Percentiles rank a stretch among this genome's conserved stretches.
Conservation (phyloP, 2,888 invertebrate species). For the Aphrophora alni region DNA sequence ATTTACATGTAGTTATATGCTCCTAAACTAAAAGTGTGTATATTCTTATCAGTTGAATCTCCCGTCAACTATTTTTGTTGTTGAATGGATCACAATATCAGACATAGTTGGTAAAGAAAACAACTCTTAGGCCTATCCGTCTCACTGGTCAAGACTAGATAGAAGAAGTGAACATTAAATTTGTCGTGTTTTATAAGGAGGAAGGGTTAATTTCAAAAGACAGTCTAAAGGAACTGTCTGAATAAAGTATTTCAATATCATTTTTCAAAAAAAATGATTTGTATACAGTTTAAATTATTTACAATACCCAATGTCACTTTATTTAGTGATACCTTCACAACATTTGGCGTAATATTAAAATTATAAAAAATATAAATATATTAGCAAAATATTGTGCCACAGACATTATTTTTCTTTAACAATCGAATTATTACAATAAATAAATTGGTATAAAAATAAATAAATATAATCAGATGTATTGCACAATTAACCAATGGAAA, state of each 20-base stretch:
- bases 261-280: background rate
- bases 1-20: background rate
- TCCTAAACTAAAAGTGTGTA: background rate
- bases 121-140: background rate
- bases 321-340: background rate
- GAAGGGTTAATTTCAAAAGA: background rate
- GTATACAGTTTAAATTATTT: background rate
- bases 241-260: background rate
- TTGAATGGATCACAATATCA: slow-evolving; percentile 1
- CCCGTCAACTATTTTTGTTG: background rate
- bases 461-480: slow-evolving; percentile 3
- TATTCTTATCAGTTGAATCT: background rate
- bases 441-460: slow-evolving; percentile 3
- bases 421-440: background rate
- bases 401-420: background rate
- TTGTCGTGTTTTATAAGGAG: background rate
- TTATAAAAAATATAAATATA: slow-evolving; percentile 7
- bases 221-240: no score
- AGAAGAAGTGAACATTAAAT: background rate
- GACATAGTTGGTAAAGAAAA: background rate
- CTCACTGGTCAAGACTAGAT: background rate
- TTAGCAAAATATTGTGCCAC: background rate
- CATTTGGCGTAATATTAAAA: background rate
- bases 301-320: background rate
- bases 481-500: background rate